Base-by-base conservation (phyloP, 2,797 vertebrate genomes). In the Mergus octosetaceus region DNA sequence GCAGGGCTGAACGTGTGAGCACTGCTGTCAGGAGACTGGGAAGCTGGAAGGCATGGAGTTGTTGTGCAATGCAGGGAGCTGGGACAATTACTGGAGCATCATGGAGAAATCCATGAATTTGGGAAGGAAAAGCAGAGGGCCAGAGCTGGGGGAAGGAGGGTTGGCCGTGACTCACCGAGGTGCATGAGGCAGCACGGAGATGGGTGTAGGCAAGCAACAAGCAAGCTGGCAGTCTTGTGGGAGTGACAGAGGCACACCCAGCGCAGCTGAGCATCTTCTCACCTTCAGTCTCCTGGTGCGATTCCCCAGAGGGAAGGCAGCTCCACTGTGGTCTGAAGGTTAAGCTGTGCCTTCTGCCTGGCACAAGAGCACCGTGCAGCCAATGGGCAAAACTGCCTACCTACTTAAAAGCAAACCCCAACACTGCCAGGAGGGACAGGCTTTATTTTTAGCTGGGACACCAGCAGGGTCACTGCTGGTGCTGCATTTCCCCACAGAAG, bases 391-490 rank as follows among this genome's bases (percentile, higher is more conserved):
- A 92, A 94, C 58, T 96, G 89, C 89, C 92, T 97, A 95, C 93
- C 86, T 96, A 95, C 91, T 90, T 88, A 87, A 94, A 97, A 96
- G 92, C 94, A 97, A 96, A 89, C 90, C 91, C 89, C 82, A 94
- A 92, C 69, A 71, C 72, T 94, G 91, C 93, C 94, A 96, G 93
- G 80, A 95, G 96, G 94, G 92, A 96, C 53, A 73, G 88, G 90
- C 92, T 92, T 92, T 97, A 97, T 96, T 97, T 97, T 97, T 95
- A 96, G 93, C 94, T 85, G 94, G 94, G 94, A 96, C 94, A 84
- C 72, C 74, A 95, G 87, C 81, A 96, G 95, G 93, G 95, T 97
- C 93, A 95, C 71, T 87, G 95, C 95, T 97, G 79, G 96, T 94
- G 91, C 95, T 85, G 91, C 95, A 82, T 94, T 94, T 91, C 96